Evolutionary conservation across 1,140 invertebrate genomes (phyloP), one percentile per base, ranked within the genome.

Genomic region (Drosophila sechellia): DNA sequence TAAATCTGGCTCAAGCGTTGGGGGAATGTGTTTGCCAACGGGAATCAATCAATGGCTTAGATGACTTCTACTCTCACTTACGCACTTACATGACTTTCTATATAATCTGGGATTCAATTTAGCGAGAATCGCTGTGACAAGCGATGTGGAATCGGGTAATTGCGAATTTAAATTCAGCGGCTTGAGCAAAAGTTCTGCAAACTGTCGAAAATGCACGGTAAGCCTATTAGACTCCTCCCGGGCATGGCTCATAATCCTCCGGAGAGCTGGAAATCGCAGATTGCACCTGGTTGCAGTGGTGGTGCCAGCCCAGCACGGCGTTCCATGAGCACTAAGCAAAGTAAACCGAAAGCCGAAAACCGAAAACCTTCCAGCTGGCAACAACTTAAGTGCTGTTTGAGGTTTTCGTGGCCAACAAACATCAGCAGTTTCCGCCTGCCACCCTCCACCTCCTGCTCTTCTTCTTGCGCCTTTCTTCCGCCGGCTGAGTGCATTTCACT

Each of bases 311-410:
- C 11, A 15, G 39, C 4, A 27, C 1, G 6, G 27, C 27, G 5
- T 27, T 27, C 6, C 31, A 31, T 10, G 31, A 31, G 70, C 22
- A 17, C 42, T 49, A 43, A 54, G 70, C 49, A 74, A 79, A 75
- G 61, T 37, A 58, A 64, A 77, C 42, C 57, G 15, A 75, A 83
- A 73, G 52, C 57, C 53, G 43, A 64, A 69, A 64, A 61, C 68
- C 45, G 20, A 45, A 66, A 50, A 59, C 72, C 66, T 76, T 79
- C 61, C 84, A 79, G 45, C 77, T 76, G 78, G 79, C 79, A 86
- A 72, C 78, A 86, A 79, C 83, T 87, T 87, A 89, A 87, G 83
- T 87, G 83, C 83, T 87, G 79, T 79, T 87, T 83, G 83, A 72
- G 83, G 84, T 79, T 87, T 89, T 72, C 57, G 65, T 69, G 64